Evolutionary conservation across 2,888 invertebrate species (phyloP).

Genomic region (Acleris cristana): DNA sequence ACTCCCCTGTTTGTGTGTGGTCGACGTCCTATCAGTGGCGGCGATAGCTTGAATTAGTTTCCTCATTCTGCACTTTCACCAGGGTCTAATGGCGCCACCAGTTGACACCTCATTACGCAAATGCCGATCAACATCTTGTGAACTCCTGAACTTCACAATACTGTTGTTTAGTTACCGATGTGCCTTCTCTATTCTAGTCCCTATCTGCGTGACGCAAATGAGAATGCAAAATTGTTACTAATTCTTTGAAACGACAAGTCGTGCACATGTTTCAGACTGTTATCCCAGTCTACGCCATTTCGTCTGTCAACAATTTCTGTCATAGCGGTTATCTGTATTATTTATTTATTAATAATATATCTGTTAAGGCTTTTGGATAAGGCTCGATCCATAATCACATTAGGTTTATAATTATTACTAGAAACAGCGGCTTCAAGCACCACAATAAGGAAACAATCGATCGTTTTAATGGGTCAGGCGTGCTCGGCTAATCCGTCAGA

Average conservation of each 20-base stretch:
- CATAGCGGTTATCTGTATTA: neutral
- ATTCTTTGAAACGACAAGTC: slow-evolving; percentile 20
- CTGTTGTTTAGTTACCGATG: slow-evolving; percentile 1
- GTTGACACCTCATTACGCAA: slow-evolving; percentile 67
- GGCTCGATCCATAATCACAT: slow-evolving; percentile 45
- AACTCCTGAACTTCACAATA: slow-evolving; percentile 33
- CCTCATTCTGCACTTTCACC: slow-evolving; percentile 62
- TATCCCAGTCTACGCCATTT: neutral
- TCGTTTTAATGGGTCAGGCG: slow-evolving; percentile 83
- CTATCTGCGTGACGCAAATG: too few species aligned
- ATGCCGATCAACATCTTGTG: slow-evolving; percentile 68
- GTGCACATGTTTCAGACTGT: slow-evolving; percentile 5
- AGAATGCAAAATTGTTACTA: neutral
- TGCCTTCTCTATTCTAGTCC: too few species aligned
- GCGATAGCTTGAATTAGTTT: slow-evolving; percentile 69
- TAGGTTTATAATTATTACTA: slow-evolving; percentile 66
- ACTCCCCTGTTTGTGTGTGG: slow-evolving; percentile 50
- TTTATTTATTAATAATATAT: neutral
- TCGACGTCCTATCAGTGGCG: slow-evolving; percentile 50
- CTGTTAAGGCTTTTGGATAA: slow-evolving; percentile 11
- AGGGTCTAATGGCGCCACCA: slow-evolving; percentile 66
- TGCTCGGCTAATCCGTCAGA: slow-evolving; percentile 77
- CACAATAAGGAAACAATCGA: slow-evolving; percentile 83
- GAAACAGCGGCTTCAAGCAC: slow-evolving; percentile 60
- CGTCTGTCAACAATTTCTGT: neutral